Evolutionary conservation across 2,888 invertebrate genomes (phyloP).

Genomic region (Anthophora plumipes): DNA sequence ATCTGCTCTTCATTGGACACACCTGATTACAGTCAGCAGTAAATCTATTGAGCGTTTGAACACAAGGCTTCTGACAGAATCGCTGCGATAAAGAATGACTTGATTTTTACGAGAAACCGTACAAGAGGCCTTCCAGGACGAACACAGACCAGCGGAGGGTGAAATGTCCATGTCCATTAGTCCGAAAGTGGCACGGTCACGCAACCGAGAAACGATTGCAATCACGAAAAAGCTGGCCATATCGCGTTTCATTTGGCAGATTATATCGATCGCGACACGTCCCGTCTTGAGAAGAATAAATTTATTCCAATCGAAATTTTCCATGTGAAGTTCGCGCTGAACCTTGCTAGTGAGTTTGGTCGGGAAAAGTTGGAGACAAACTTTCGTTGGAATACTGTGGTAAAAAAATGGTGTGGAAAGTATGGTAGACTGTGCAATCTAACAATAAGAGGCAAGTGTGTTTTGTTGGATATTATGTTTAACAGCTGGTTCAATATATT

Average conservation of each 20-base stretch:
- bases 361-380: background rate
- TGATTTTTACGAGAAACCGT: conserved; percentile 47
- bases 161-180: conserved; percentile 35
- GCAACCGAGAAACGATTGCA: conserved; percentile 43
- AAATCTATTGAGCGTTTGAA: conserved; percentile 31
- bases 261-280: conserved; percentile 21
- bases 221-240: conserved; percentile 45
- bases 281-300: background rate
- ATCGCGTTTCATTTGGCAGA: conserved; percentile 43
- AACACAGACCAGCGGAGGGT: conserved; percentile 6
- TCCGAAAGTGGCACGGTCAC: conserved; percentile 53
- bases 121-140: conserved; percentile 20
- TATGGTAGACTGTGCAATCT: background rate
- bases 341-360: background rate
- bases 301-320: conserved; percentile 11
- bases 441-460: too few species aligned
- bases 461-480: background rate
- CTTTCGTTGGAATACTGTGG: background rate
- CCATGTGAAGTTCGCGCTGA: background rate
- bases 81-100: conserved; percentile 48
- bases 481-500: background rate
- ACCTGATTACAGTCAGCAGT: conserved; percentile 29
- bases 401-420: background rate
- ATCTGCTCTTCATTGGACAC: background rate
- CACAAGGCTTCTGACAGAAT: conserved; percentile 35